A percentile compares a stretch with the other conserved stretches of the same genome.
Conservation (phyloP, 1,140 invertebrate genomes). For the Papilio polyxenes region DNA sequence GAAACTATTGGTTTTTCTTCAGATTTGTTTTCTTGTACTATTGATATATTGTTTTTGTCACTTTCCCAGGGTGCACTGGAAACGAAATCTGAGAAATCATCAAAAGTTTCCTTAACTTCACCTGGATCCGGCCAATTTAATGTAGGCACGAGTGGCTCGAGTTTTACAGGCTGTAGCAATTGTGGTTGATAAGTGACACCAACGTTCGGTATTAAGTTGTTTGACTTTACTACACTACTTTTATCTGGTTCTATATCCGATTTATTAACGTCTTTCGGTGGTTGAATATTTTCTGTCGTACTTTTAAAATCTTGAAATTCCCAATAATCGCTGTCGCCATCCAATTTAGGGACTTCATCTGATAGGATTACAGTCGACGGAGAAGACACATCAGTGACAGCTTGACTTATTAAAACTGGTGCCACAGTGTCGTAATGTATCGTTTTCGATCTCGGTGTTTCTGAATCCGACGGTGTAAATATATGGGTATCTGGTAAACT, state of each 20-base stretch:
- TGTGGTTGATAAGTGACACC: slow-evolving; percentile 57
- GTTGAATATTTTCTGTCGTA: slow-evolving; percentile 40
- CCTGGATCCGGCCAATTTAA: slow-evolving; percentile 79
- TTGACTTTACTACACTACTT: slow-evolving; percentile 32
- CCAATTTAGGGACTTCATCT: slow-evolving; percentile 37
- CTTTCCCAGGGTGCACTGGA: slow-evolving; percentile 56
- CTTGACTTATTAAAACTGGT: slow-evolving; percentile 53
- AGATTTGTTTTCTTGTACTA: slow-evolving; percentile 8
- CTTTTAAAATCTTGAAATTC: slow-evolving; percentile 77
- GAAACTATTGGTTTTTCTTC: neutral
- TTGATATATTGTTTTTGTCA: slow-evolving; percentile 43
- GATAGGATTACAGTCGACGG: slow-evolving; percentile 39
- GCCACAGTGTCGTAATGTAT: slow-evolving; percentile 71
- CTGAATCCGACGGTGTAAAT: slow-evolving; percentile 78
- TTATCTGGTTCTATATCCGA: neutral
- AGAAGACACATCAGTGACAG: slow-evolving; percentile 43
- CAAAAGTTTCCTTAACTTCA: slow-evolving; percentile 74
- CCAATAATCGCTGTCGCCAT: slow-evolving; percentile 65
- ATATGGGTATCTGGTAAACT: slow-evolving; percentile 79
- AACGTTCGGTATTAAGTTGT: slow-evolving; percentile 40
- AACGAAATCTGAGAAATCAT: slow-evolving; percentile 73
- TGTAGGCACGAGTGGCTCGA: slow-evolving; percentile 69
- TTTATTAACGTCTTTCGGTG: slow-evolving; percentile 2
- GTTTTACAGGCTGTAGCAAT: slow-evolving; percentile 74
- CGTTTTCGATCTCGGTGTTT: slow-evolving; percentile 78